Base-by-base conservation (phyloP, 2,888 invertebrate species). In the Desoria tigrina region DNA sequence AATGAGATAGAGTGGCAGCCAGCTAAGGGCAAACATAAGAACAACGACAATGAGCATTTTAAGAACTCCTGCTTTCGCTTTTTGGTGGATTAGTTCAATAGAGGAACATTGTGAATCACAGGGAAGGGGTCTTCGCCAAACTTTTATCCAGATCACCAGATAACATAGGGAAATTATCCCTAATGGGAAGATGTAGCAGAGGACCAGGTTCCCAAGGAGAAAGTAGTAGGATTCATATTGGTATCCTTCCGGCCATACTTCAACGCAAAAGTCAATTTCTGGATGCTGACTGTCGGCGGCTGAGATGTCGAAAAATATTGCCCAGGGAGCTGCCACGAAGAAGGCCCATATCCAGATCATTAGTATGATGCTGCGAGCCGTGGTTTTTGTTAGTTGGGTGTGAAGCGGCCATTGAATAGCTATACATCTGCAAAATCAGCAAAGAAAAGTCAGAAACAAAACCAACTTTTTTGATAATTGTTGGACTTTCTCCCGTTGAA, bases 391-490 rank as follows among this genome's bases (percentile, higher is more conserved):
- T 81, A 95, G 92, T 81, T 94, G 92, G 79, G 89, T 88, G 79
- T 91, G 91, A 77, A 95, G 81, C 1, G 94, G 93, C 89, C 92
- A 94, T 90, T 94, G 95, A 77, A 95, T 95, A 55, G 94, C 94
- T 77, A 95, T 84, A 80, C 94, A 94, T 83, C 94, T 94, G 88
- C 23, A 88, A 86, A 37, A 39, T 1, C 50, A 32, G 11, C 6
- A 18, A 14, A 37, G 49, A 42, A 23, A 23, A 45, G 39, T 39
- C 16, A 39, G 39, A 39, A 39, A n/a, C n/a, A n/a, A n/a, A n/a
- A n/a, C n/a, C n/a, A n/a, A n/a, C n/a, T n/a, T n/a, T n/a, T n/a
- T n/a, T n/a, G n/a, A n/a, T n/a, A n/a, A n/a, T n/a, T n/a, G n/a
- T n/a, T n/a, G n/a, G n/a, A n/a, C n/a, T n/a, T n/a, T n/a, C n/a